Conservation (phyloP, 2,888 invertebrate genomes). For the Rosalia funebris region DNA sequence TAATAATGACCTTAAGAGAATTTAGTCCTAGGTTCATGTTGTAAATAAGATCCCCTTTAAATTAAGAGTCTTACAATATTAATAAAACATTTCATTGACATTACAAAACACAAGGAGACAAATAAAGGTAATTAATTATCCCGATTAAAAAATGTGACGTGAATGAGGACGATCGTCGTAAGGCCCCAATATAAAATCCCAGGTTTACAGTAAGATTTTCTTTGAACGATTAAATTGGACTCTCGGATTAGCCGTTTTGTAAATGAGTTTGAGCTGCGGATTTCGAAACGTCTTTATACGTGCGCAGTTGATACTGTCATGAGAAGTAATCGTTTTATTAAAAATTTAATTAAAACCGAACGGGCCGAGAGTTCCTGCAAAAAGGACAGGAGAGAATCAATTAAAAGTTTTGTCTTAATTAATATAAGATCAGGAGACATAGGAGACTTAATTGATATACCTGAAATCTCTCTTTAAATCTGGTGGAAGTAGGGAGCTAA, state of each 20-base stretch:
- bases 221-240: conserved; percentile 3
- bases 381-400: conserved; percentile 13
- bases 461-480: conserved; percentile 19
- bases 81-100: too few species aligned
- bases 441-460: conserved; percentile 22
- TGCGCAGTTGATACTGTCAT: background rate
- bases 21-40: too few species aligned
- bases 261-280: background rate
- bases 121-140: too few species aligned
- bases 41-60: too few species aligned
- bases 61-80: too few species aligned
- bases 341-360: conserved; percentile 8
- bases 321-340: background rate
- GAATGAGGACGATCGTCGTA: background rate
- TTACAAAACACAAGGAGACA: too few species aligned
- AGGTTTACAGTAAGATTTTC: background rate
- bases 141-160: background rate
- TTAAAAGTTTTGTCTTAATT: conserved; percentile 28
- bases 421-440: conserved; percentile 28
- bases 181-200: conserved; percentile 9
- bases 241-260: background rate
- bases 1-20: too few species aligned
- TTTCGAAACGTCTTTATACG: background rate
- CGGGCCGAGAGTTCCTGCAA: background rate
- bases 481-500: conserved; percentile 29